phyloP scores from a whole-genome alignment of 2,888 invertebrate genomes.

The Elmis aenea region DNA sequence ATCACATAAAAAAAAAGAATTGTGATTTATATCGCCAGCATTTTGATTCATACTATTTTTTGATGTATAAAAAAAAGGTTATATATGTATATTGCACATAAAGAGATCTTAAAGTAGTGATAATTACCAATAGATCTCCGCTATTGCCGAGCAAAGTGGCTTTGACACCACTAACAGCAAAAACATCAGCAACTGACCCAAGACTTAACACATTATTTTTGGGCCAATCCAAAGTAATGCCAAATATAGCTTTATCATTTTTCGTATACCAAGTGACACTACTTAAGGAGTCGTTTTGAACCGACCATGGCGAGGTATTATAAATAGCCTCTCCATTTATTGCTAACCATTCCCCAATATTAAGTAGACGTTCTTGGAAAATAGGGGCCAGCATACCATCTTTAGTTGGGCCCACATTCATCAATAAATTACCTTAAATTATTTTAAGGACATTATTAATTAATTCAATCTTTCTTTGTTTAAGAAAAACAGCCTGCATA shows the following conservation, averaged over 20 bases:
- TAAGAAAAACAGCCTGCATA: too few relatives aligned
- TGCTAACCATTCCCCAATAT: slow-evolving; percentile 69
- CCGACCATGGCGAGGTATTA: slow-evolving; percentile 63
- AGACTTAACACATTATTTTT: slow-evolving; percentile 47
- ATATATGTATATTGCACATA: too few relatives aligned
- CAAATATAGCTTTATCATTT: slow-evolving; percentile 53
- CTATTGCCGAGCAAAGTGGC: slow-evolving; percentile 53
- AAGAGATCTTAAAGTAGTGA: too few relatives aligned
- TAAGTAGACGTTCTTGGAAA: slow-evolving; percentile 70
- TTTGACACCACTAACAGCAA: slow-evolving; percentile 29
- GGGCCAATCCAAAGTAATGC: slow-evolving; percentile 68
- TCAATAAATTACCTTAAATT: slow-evolving; percentile 58
- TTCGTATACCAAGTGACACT: slow-evolving; percentile 41
- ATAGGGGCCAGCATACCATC: slow-evolving; percentile 76
- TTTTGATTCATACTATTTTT: slow-evolving; percentile 3
- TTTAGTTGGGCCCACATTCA: slow-evolving; percentile 79
- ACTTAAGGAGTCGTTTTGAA: slow-evolving; percentile 76
- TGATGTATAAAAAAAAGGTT: too few relatives aligned
- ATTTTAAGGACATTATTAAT: too few relatives aligned
- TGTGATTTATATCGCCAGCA: neutral
- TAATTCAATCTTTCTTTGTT: too few relatives aligned
- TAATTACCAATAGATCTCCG: slow-evolving; percentile 31
- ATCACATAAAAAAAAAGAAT: too few relatives aligned
- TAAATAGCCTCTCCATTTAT: slow-evolving; percentile 83
- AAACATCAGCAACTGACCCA: slow-evolving; percentile 41